These are phyloP conservation scores for Augochlorella aurata DNA, from an alignment of 2,888 invertebrate genomes.

Conservation along the genomic window DNA sequence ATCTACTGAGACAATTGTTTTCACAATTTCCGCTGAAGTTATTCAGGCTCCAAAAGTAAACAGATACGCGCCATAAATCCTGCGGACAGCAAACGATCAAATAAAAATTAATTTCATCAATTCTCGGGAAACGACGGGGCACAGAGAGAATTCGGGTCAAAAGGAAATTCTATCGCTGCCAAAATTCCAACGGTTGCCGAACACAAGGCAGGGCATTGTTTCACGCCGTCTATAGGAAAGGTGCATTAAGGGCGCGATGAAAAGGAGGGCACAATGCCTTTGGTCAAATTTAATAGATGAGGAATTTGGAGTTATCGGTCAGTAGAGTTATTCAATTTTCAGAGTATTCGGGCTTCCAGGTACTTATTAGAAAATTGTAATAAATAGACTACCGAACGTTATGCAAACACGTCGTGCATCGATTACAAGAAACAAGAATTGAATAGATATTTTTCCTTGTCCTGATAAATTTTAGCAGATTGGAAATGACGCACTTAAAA, in stretches of 20 bases:
- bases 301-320: not conserved
- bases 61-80: not conserved
- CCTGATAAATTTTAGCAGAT: too few species aligned
- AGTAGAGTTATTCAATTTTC: not conserved
- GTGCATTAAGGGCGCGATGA: slow-evolving; percentile 1
- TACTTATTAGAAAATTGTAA: not conserved
- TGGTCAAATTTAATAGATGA: not conserved
- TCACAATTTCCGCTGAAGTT: too few species aligned
- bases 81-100: not conserved
- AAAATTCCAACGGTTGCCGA: not conserved
- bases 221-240: not conserved
- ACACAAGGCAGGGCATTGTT: not conserved
- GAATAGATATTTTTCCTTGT: too few species aligned
- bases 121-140: not conserved
- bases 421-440: too few species aligned
- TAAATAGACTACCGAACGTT: not conserved
- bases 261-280: slow-evolving; percentile 8
- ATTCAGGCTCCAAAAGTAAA: not conserved
- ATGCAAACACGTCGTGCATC: too few species aligned
- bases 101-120: slow-evolving; percentile 2
- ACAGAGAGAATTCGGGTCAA: not conserved
- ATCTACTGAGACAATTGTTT: too few species aligned
- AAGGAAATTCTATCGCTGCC: slow-evolving; percentile 3
- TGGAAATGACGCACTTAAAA: too few species aligned
- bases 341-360: not conserved